These are phyloP conservation scores for Desmodus rotundus DNA, from an alignment of 2,113 vertebrate species.

Conservation along the genomic window DNA sequence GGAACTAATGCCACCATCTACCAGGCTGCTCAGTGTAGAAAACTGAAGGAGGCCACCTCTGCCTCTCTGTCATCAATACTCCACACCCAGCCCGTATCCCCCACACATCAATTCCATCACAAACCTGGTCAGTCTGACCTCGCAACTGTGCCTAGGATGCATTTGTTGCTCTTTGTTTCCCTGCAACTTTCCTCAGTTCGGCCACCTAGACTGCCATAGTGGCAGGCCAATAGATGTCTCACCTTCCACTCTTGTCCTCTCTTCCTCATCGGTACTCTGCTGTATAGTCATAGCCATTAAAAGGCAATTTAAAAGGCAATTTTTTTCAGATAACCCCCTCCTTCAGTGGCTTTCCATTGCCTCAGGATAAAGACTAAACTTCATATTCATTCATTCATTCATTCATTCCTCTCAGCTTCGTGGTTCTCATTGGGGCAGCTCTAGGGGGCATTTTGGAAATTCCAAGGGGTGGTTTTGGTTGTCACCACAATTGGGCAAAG, in stretches of 20 bases:
- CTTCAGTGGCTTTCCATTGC: not conserved
- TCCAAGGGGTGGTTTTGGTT: not conserved
- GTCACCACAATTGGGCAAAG: not conserved
- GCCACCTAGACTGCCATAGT: not conserved
- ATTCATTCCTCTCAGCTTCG: not conserved
- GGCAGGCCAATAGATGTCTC: not conserved
- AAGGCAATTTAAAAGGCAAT: not conserved
- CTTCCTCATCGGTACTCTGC: not conserved
- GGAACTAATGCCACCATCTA: not conserved
- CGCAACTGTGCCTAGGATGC: not conserved
- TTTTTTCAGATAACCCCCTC: not conserved
- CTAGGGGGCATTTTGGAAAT: not conserved
- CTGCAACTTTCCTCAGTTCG: not conserved
- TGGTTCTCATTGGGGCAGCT: not conserved
- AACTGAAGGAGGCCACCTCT: not conserved
- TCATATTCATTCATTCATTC: not conserved
- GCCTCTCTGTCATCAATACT: not conserved
- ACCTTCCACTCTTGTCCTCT: not conserved
- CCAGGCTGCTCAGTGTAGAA: not conserved
- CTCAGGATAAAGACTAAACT: not conserved
- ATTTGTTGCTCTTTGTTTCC: not conserved
- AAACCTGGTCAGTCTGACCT: not conserved
- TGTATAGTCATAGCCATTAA: not conserved
- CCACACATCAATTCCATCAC: not conserved
- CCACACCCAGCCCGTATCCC: accelerated